phyloP scores from a whole-genome alignment of 1,140 invertebrate genomes.

The Magallana angulata region DNA sequence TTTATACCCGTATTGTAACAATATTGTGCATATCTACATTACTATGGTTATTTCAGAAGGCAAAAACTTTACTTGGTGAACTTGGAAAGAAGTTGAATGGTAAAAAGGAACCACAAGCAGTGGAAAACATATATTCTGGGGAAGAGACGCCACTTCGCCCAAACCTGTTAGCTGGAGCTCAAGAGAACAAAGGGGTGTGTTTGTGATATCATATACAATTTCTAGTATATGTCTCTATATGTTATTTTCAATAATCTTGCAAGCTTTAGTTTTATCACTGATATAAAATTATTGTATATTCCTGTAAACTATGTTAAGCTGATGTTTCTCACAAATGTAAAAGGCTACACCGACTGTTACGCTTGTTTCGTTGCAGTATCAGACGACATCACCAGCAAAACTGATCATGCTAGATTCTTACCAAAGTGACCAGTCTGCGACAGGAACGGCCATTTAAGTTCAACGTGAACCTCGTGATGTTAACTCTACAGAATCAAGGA shows the following conservation, averaged over 20 bases:
- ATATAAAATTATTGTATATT: too few relatives aligned
- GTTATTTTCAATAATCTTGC: too few relatives aligned
- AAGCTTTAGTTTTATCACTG: too few relatives aligned
- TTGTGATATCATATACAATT: neutral
- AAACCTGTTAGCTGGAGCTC: neutral
- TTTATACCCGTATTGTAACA: too few relatives aligned
- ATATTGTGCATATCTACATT: too few relatives aligned
- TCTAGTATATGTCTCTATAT: too few relatives aligned
- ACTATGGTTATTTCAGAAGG: neutral
- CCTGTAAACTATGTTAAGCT: too few relatives aligned
- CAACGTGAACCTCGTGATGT: too few relatives aligned
- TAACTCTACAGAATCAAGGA: too few relatives aligned
- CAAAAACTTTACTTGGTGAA: conserved; percentile 13
- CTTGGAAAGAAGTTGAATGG: conserved; percentile 19
- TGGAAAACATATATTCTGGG: neutral
- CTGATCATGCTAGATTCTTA: neutral
- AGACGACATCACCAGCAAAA: conserved; percentile 5
- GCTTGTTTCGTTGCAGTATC: neutral
- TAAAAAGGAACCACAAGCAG: neutral
- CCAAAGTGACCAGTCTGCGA: neutral
- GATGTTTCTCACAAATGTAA: too few relatives aligned
- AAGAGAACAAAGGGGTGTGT: conserved; percentile 7
- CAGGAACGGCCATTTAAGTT: neutral
- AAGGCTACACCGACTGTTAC: neutral
- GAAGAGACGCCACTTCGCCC: neutral